Percentiles rank a stretch among this genome's conserved stretches.
Evolutionary conservation across 2,113 vertebrate genomes (phyloP).

Genomic region (Xenopus laevis): DNA sequence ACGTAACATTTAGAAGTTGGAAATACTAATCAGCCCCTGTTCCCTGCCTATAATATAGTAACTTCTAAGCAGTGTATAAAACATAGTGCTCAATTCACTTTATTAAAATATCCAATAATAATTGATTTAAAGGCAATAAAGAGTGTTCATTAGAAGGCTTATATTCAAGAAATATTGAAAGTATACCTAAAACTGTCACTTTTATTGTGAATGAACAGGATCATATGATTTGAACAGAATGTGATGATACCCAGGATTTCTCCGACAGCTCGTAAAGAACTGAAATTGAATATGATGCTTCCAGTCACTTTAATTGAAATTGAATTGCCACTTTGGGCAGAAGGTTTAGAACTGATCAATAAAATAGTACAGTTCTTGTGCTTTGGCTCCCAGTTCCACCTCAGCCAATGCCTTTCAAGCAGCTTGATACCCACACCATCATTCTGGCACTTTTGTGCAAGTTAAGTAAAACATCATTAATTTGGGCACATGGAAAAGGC

Average conservation of each 20-base stretch:
- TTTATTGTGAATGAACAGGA: conserved; percentile 98
- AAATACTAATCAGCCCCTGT: conserved; percentile 60
- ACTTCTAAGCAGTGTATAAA: conserved; percentile 84
- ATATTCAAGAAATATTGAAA: conserved; percentile 99
- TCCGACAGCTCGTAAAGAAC: conserved; percentile 97
- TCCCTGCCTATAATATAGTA: conserved; percentile 78
- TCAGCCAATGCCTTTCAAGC: conserved; percentile 55
- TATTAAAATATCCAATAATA: conserved; percentile 97
- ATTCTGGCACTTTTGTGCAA: background rate
- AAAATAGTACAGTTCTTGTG: conserved; percentile 98
- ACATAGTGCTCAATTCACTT: conserved; percentile 89
- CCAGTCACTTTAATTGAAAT: conserved; percentile 99
- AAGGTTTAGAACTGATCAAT: conserved; percentile 99
- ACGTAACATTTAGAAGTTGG: conserved; percentile 56
- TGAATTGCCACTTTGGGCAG: conserved; percentile 99
- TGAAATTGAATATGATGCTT: conserved; percentile 99
- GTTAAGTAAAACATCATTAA: too few species aligned
- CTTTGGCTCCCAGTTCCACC: conserved; percentile 63
- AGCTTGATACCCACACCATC: conserved; percentile 15
- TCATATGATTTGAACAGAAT: conserved; percentile 98
- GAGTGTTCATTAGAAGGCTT: conserved; percentile 98
- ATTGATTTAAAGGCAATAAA: conserved; percentile 99
- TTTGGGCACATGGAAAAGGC: too few species aligned
- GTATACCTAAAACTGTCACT: conserved; percentile 99
- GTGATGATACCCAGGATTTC: conserved; percentile 98